Evolutionary conservation across 2,888 invertebrate genomes (phyloP).

Genomic region (Amorpha juglandis): DNA sequence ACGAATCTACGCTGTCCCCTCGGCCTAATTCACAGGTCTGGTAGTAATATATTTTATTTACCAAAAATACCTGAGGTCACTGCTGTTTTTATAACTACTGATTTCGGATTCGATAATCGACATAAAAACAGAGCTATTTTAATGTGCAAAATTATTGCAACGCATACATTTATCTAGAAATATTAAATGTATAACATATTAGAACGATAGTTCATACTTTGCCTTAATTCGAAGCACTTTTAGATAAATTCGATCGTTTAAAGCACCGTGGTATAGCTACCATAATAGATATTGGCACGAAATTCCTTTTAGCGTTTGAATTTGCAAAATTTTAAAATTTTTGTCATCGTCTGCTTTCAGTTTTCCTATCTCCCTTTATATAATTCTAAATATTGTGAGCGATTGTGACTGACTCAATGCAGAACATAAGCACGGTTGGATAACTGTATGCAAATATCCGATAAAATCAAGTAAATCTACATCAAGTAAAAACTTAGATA

Average conservation of each 20-base stretch:
- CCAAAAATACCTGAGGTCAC: too few relatives aligned
- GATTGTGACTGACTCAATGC: constrained; percentile 12
- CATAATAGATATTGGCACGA: constrained; percentile 25
- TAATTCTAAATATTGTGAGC: neutral
- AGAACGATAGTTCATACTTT: constrained; percentile 11
- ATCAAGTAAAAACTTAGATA: too few relatives aligned
- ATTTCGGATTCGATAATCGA: too few relatives aligned
- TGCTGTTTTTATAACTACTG: too few relatives aligned
- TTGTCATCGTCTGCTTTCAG: neutral
- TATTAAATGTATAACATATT: neutral
- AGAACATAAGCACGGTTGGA: too few relatives aligned
- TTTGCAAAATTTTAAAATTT: constrained; percentile 6
- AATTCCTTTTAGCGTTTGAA: neutral
- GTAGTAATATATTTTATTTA: too few relatives aligned
- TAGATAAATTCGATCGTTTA: constrained; percentile 17
- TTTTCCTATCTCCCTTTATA: neutral
- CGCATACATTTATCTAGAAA: neutral
- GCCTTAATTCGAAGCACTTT: constrained; percentile 23
- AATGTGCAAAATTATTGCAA: neutral
- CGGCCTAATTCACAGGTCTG: too few relatives aligned
- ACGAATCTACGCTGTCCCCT: too few relatives aligned
- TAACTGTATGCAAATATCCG: too few relatives aligned
- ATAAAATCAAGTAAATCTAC: too few relatives aligned
- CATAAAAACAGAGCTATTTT: neutral
- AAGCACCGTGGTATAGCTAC: constrained; percentile 24